These are phyloP conservation scores for Cyprinella venusta DNA, from an alignment of 2,797 vertebrate genomes.

Conservation along the genomic window DNA sequence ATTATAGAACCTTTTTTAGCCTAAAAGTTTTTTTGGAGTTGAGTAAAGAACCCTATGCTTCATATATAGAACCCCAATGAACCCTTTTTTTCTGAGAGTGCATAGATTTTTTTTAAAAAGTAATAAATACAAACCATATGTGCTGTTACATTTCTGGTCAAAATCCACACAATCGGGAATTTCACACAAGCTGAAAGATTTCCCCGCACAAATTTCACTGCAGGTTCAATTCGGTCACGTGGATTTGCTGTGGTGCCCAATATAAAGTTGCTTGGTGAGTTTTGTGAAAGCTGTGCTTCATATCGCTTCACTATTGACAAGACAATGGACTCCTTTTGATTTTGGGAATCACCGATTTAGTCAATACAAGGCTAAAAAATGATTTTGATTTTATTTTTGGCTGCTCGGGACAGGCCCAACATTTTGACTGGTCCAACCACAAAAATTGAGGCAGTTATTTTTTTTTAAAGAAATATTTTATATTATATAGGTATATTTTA, in stretches of 20 bases:
- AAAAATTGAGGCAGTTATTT: not conserved
- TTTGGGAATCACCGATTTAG: slow-evolving; percentile 1
- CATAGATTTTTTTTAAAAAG: not conserved
- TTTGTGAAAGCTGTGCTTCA: not conserved
- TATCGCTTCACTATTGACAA: not conserved
- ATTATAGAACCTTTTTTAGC: no score
- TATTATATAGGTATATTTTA: not conserved
- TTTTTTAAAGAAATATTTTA: not conserved
- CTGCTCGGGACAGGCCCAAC: not conserved
- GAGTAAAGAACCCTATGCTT: no score
- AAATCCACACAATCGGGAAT: not conserved
- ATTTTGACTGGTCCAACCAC: not conserved
- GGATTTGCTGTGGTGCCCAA: not conserved
- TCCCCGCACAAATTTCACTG: not conserved
- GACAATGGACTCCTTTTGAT: not conserved
- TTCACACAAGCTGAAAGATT: not conserved
- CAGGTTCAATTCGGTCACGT: not conserved
- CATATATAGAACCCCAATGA: no score
- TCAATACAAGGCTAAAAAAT: not conserved
- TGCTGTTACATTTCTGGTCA: not conserved
- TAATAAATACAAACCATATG: not conserved
- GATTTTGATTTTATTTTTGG: not conserved
- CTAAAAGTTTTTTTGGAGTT: no score
- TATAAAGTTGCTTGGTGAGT: not conserved
- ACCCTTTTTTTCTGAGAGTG: no score